phyloP scores from a whole-genome alignment of 2,888 invertebrate genomes.

The Himalopsyche tibetana region DNA sequence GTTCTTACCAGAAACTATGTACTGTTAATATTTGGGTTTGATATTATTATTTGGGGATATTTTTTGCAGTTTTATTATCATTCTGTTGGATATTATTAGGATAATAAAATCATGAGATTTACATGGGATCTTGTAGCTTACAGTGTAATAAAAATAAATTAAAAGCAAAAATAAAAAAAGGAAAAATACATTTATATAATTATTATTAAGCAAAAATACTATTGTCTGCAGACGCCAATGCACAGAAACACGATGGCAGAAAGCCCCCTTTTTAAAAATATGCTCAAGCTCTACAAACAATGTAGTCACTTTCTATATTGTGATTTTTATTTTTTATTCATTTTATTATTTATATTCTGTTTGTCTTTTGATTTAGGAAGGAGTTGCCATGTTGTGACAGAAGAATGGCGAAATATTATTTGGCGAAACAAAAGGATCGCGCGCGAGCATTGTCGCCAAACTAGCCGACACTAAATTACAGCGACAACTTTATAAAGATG shows the following conservation, averaged over 20 bases:
- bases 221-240: too few species aligned
- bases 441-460: slow-evolving; percentile 57
- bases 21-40: too few species aligned
- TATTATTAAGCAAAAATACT: too few species aligned
- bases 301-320: neutral
- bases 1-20: too few species aligned
- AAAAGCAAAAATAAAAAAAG: too few species aligned
- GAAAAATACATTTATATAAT: too few species aligned
- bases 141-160: too few species aligned
- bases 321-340: neutral
- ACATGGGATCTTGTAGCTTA: too few species aligned
- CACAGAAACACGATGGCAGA: neutral
- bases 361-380: slow-evolving; percentile 37
- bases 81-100: too few species aligned
- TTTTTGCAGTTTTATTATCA: too few species aligned
- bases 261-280: neutral
- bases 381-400: slow-evolving; percentile 55
- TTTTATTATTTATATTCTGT: slow-evolving; percentile 28
- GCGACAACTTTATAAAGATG: slow-evolving; percentile 30
- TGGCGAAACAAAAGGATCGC: slow-evolving; percentile 62
- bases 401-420: slow-evolving; percentile 65
- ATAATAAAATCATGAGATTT: too few species aligned
- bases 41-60: too few species aligned
- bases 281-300: neutral
- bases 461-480: slow-evolving; percentile 50